Evolutionary conservation across 2,888 invertebrate genomes (phyloP), one percentile per base, ranked within the genome.

Genomic region (Pachliopta kotzebuea): DNA sequence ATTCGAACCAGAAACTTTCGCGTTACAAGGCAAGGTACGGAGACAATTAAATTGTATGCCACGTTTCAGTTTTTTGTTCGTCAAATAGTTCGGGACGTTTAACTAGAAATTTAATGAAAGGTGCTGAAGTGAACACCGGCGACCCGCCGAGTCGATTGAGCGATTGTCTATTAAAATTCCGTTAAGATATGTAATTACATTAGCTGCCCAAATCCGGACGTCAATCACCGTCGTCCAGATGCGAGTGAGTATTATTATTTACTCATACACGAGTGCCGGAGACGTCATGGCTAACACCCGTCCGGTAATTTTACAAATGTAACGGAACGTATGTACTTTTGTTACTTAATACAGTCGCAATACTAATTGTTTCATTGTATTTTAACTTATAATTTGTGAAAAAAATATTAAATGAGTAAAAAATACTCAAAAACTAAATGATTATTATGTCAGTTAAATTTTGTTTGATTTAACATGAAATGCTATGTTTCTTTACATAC

Each of bases 91-190:
- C 21, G 14, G 29, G 58, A 62, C 23, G 62, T 59, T 69, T 63
- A 67, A 69, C 63, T 67, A 58, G 62, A 66, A 65, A 64, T 64
- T 62, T 59, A 56, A 67, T 55, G 54, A 68, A 60, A 50, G 64
- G 64, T 65, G 62, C 58, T 64, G 62, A 57, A 62, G 58, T 59
- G 66, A 60, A 49, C 57, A 65, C 63, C 63, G 66, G 71, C 69
- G 71, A 72, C 74, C 72, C 74, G 75, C 74, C 76, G 72, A 66
- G 52, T 66, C 66, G 62, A 67, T 69, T 67, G 71, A 68, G 66
- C 72, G 77, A 77, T 78, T 80, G 77, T 83, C 83, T 79, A 83
- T 85, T 85, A 84, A 84, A 79, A 84, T 84, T 84, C 84, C 83
- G 80, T 74, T 78, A 77, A 78, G 76, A 75, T 74, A 70, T 78